These are phyloP conservation scores for Tenodera sinensis DNA, from an alignment of 2,888 invertebrate genomes.

Conservation along the genomic window DNA sequence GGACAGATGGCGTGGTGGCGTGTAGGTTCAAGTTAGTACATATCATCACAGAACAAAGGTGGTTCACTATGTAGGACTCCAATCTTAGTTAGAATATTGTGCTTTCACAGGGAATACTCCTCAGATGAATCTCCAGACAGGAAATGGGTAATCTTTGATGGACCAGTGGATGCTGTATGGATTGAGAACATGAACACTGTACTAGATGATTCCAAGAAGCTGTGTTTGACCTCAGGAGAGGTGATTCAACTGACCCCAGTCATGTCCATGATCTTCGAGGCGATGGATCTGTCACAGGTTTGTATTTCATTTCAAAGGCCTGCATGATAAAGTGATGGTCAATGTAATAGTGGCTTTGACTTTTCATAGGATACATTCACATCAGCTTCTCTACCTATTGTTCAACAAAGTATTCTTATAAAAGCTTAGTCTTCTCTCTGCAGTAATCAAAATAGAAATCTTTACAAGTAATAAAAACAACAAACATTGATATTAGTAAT, in stretches of 20 bases:
- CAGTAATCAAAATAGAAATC: too few species aligned
- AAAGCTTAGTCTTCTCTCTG: too few species aligned
- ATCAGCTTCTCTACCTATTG: too few species aligned
- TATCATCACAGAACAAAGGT: constrained; percentile 51
- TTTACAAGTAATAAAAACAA: too few species aligned
- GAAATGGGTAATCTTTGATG: constrained; percentile 93
- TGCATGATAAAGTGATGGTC: too few species aligned
- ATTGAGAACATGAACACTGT: constrained; percentile 89
- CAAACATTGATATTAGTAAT: too few species aligned
- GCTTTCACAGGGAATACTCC: constrained; percentile 64
- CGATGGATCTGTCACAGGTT: constrained; percentile 74
- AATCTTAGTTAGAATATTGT: too few species aligned
- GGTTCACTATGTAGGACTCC: too few species aligned
- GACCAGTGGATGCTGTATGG: constrained; percentile 87
- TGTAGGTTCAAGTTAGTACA: constrained; percentile 44
- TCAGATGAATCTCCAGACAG: constrained; percentile 68
- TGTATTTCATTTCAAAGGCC: background rate
- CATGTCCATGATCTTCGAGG: constrained; percentile 88
- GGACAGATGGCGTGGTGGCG: constrained; percentile 84
- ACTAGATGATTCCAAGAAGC: constrained; percentile 81
- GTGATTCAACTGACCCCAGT: constrained; percentile 75
- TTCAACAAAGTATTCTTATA: too few species aligned
- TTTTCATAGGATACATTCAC: too few species aligned
- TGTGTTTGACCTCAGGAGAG: constrained; percentile 84
- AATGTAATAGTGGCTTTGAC: too few species aligned